Evolutionary conservation across 2,888 invertebrate species (phyloP).

Genomic region (Lycophotia porphyrea): DNA sequence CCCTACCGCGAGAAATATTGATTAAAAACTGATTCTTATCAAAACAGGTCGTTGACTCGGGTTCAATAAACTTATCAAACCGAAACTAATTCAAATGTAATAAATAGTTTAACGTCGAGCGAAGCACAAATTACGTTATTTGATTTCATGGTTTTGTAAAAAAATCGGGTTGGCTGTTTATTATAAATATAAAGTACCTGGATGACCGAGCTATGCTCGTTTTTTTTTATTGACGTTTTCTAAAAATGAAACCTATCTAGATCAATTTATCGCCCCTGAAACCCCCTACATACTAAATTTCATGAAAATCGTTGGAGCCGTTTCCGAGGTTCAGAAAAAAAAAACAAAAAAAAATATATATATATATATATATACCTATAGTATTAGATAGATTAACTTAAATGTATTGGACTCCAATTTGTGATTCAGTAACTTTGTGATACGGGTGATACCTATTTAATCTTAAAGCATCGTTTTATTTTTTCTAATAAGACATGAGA

Average conservation of each 20-base stretch:
- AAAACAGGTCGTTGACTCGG: slow-evolving; percentile 59
- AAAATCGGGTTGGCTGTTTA: slow-evolving; percentile 15
- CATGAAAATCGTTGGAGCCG: no score
- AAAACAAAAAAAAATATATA: no score
- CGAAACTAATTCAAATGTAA: slow-evolving; percentile 57
- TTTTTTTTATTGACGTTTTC: no score
- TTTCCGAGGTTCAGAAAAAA: no score
- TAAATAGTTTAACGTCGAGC: slow-evolving; percentile 51
- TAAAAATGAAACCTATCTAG: no score
- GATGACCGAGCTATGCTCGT: no score
- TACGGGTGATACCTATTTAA: no score
- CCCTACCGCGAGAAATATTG: slow-evolving; percentile 54
- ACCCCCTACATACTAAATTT: no score
- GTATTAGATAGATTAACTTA: no score
- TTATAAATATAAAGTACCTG: no score
- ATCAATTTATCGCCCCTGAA: no score
- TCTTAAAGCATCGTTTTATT: background rate
- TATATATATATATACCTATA: no score
- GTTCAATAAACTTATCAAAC: slow-evolving; percentile 67
- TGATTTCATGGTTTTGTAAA: slow-evolving; percentile 55
- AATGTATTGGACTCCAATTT: background rate
- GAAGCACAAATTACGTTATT: slow-evolving; percentile 49
- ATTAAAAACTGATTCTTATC: slow-evolving; percentile 68
- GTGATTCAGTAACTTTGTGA: background rate
- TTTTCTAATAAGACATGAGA: background rate